Evolutionary conservation across 2,888 invertebrate genomes (phyloP).

Genomic region (Cancer borealis): DNA sequence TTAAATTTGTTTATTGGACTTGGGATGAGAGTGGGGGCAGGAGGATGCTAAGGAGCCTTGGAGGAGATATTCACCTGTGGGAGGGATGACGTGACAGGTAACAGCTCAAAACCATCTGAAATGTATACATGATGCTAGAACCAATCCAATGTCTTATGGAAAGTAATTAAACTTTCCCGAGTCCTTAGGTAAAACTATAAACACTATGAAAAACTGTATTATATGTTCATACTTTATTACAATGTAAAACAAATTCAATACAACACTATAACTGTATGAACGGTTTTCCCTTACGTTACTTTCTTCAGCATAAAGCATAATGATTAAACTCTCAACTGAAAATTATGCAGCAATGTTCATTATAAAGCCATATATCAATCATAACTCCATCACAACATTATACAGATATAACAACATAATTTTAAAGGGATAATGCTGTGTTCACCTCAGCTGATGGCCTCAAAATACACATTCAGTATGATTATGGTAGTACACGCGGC

Average conservation of each 20-base stretch:
- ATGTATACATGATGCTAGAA: not conserved
- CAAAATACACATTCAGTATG: not conserved
- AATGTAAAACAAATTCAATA: not conserved
- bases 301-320: not conserved
- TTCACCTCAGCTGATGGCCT: not conserved
- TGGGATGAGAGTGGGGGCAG: not conserved
- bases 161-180: not conserved
- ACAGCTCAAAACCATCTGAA: not conserved
- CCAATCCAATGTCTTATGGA: not conserved
- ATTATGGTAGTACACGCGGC: not conserved
- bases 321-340: not conserved
- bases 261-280: not conserved
- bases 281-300: not conserved
- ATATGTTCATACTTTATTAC: not conserved
- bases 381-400: conserved; percentile 9
- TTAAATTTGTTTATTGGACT: not conserved
- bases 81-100: not conserved
- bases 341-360: not conserved
- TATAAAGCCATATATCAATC: not conserved
- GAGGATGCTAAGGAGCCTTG: not conserved
- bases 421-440: not conserved
- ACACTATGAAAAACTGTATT: not conserved
- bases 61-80: not conserved
- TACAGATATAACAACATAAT: not conserved
- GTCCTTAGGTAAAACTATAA: not conserved